These are phyloP conservation scores for Cryptocephalus moraei DNA, from an alignment of 2,888 invertebrate species.

Conservation along the genomic window DNA sequence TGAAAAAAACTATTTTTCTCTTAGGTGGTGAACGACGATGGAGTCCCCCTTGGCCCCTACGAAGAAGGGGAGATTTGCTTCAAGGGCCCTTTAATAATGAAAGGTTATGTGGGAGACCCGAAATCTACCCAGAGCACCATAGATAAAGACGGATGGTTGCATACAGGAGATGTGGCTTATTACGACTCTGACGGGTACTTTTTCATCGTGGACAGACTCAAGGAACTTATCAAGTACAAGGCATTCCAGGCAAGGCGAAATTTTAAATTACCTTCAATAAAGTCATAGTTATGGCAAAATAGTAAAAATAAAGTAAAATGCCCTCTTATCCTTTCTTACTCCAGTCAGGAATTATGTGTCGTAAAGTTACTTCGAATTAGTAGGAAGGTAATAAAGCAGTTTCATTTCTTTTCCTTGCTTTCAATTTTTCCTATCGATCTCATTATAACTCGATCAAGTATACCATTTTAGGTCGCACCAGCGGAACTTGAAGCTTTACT, in stretches of 20 bases:
- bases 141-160: conserved; percentile 69
- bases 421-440: too few relatives aligned
- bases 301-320: too few relatives aligned
- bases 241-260: conserved; percentile 57
- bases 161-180: conserved; percentile 78
- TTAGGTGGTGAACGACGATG: conserved; percentile 46
- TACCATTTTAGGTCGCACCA: conserved; percentile 55
- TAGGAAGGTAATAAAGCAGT: too few relatives aligned
- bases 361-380: too few relatives aligned
- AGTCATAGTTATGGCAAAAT: too few relatives aligned
- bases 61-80: conserved; percentile 77
- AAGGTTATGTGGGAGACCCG: conserved; percentile 59
- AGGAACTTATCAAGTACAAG: conserved; percentile 89
- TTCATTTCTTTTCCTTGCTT: too few relatives aligned
- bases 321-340: too few relatives aligned
- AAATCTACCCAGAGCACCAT: conserved; percentile 55
- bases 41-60: conserved; percentile 50
- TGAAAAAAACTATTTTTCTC: conserved; percentile 28
- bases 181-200: conserved; percentile 70
- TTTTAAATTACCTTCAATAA: too few relatives aligned
- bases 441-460: too few relatives aligned
- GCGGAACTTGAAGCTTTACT: conserved; percentile 79
- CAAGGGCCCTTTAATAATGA: conserved; percentile 58
- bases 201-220: conserved; percentile 77
- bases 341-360: too few relatives aligned